Evolutionary conservation across 2,888 invertebrate species (phyloP), one percentile per base, ranked within the genome.

Genomic region (Hetaerina titia): DNA sequence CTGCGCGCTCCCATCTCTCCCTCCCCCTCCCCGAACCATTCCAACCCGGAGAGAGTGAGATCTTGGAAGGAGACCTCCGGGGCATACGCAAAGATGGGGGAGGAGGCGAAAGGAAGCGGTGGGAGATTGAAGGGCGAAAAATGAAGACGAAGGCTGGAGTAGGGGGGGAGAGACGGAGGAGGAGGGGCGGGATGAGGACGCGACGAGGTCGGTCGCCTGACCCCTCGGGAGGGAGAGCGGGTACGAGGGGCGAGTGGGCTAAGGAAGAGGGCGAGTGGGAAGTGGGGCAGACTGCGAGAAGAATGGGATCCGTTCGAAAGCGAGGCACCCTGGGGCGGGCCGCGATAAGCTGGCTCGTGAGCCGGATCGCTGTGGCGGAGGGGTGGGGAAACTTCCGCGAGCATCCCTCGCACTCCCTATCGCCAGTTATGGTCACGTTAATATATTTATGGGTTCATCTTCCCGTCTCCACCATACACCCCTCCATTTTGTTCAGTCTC

Each of bases 391-490:
- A 25, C n/a, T 81, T 81, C 81, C 81, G 81, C 81, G 81, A 81
- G 9, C 25, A 8, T 31, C 31, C 31, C 81, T 69, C 69, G 22
- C 81, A 11, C 6, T 0, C 60, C 60, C 60, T 17, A 25, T 81
- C 81, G 7, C 31, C 81, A 81, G 31, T 81, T 81, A 81, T 31
- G n/a, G 81, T 31, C 81, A 31, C 31, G 81, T 81, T 81, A 81
- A 81, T 81, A 81, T 81, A 81, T 81, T 81, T 81, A 81, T 81
- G 81, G 31, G 81, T 31, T 31, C 31, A 81, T 81, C 81, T 81
- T 19, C 63, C 15, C 63, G 13, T 19, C 63, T 63, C 15, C 9
- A 63, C 19, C 15, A 63, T 63, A 31, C 81, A 31, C 81, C 81
- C 31, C 25, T 69, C 69, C 69, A 22, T 6, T n/a, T 6, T n/a